Base-by-base conservation (phyloP, 2,888 invertebrate species). In the Eupithecia subfuscata region DNA sequence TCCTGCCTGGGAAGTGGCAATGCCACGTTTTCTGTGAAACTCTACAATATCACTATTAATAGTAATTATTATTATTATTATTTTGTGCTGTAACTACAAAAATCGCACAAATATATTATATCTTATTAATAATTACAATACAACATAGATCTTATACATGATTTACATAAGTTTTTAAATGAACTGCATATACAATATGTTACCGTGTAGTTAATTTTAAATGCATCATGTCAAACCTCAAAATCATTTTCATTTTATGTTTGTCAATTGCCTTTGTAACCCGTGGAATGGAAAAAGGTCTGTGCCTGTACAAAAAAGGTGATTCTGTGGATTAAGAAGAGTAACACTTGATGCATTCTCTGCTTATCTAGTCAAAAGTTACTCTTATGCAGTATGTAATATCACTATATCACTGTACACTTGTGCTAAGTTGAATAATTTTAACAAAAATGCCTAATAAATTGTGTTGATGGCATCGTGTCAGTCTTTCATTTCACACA, bases 401-500 rank as follows among this genome's bases (percentile, higher is more conserved):
- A 85, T 87, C 87, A 85, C 86, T 89, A 37, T 67, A 67, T n/a
- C 25, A 43, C 88, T 86, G 83, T 84, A 85, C 84, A 87, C 84
- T 87, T 88, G 85, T 89, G 89, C 89, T 90, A 89, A 87, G 34
- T 67, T 37, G 9, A 34, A 83, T 87, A 85, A 86, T 86, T 88
- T 84, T 84, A 84, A 86, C 86, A 88, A 63, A 89, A 84, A 88
- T 87, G 84, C 75, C 85, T 85, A 93, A 90, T 93, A 92, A 91
- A 88, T 88, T 85, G 84, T 85, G 79, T 87, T 88, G 83, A 92
- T 91, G 90, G 90, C 90, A 90, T 34, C 2, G 16, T 91, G 87
- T 94, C 94, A 94, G 94, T 94, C 94, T 95, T 94, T 93, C 78
- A 91, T 92, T 94, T 75, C 65, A 65, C 45, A 56, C 68, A 56